phyloP scores from a whole-genome alignment of 1,140 invertebrate genomes.

The Danaus plexippus region DNA sequence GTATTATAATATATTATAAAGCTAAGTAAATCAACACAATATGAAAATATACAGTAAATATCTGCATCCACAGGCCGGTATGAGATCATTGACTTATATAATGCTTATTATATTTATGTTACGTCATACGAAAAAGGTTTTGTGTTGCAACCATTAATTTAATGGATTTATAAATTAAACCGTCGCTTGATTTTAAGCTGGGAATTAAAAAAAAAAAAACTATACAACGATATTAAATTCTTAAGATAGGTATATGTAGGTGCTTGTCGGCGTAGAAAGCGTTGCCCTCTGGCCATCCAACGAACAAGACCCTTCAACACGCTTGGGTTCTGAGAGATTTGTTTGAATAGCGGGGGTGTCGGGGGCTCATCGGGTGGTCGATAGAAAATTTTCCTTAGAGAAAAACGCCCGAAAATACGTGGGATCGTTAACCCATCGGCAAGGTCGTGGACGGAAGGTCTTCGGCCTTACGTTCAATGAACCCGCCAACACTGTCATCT shows the following conservation, averaged over 20 bases:
- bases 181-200: too few species aligned
- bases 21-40: too few species aligned
- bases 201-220: slow-evolving; percentile 8
- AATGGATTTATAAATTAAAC: too few species aligned
- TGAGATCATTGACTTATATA: too few species aligned
- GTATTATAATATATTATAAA: too few species aligned
- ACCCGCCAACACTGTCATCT: slow-evolving; percentile 32
- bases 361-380: slow-evolving; percentile 33
- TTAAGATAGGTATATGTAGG: slow-evolving; percentile 22
- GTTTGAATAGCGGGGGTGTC: slow-evolving; percentile 9
- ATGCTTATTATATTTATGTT: too few species aligned
- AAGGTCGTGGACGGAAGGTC: slow-evolving; percentile 49
- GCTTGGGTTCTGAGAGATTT: too few species aligned
- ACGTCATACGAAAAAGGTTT: too few species aligned
- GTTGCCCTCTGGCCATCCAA: slow-evolving; percentile 35
- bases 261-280: slow-evolving; percentile 27
- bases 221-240: slow-evolving; percentile 14
- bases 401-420: slow-evolving; percentile 56
- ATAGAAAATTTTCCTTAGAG: slow-evolving; percentile 52
- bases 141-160: too few species aligned
- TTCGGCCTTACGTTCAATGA: slow-evolving; percentile 26
- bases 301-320: slow-evolving; percentile 15
- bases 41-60: too few species aligned
- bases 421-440: slow-evolving; percentile 31
- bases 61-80: too few species aligned